Base-by-base conservation (phyloP, 2,888 invertebrate genomes). In the Synanthedon vespiformis region DNA sequence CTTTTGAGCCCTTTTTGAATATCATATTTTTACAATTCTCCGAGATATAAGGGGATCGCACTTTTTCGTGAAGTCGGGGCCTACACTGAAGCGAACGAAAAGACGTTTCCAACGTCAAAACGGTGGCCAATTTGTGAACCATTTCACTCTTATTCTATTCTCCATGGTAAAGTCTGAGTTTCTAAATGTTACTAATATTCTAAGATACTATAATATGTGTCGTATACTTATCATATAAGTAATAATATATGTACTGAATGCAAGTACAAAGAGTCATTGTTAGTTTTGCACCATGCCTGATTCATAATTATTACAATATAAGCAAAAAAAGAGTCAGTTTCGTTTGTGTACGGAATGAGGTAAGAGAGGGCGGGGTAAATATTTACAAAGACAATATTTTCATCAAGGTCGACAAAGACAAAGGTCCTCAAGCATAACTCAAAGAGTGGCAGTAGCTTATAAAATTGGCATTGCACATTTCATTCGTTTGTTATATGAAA, bases 331-430 rank as follows among this genome's bases (percentile, higher is more conserved):
- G 22, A 59, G 58, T 65, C 57, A 60, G 52, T 56, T 34, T 34
- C 34, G 34, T 34, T 53, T 60, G 58, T 60, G 54, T 57, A 48
- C 52, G 61, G 63, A 57, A 58, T 59, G 62, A 56, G 62, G 55
- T 59, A 56, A 16, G 18, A 16, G n/a, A 16, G 48, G 18, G 18
- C 8, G n/a, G 44, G 48, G 63, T 40, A 70, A 55, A 67, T 79
- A 79, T 79, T 66, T 80, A 83, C 77, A 77, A 61, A 66, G 61
- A 64, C 60, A 59, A 61, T 64, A 63, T 63, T 81, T 79, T 83
- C 86, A 86, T 84, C 86, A 86, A 86, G 85, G 85, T 83, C 85
- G 86, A 86, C 85, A 72, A 76, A 85, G 86, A 86, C 85, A 72
- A 77, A 69, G 72, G 71, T 70, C 72, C 66, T 58, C 64, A 80